phyloP scores from a whole-genome alignment of 2,888 invertebrate genomes.

The Oscheius myriophilus region DNA sequence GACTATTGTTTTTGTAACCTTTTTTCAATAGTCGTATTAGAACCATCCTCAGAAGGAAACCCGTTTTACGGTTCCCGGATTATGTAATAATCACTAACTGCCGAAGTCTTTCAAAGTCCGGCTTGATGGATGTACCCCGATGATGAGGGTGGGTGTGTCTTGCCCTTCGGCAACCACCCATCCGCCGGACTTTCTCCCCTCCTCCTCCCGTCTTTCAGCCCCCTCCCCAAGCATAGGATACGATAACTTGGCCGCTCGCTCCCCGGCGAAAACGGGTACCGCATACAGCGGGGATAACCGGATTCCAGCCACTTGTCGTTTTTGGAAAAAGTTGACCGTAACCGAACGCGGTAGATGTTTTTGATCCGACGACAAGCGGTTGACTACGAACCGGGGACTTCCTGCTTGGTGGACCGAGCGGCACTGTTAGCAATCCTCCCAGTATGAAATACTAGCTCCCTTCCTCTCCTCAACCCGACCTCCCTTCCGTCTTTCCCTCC shows the following conservation, averaged over 20 bases:
- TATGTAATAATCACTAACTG: conserved; percentile 34
- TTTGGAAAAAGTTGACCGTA: too few species aligned
- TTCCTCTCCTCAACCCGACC: conserved; percentile 12
- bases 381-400: background rate
- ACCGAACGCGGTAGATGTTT: too few species aligned
- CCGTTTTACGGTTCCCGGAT: conserved; percentile 26
- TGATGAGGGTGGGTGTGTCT: conserved; percentile 8
- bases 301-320: background rate
- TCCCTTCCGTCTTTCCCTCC: conserved; percentile 16
- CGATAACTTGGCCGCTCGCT: conserved; percentile 27
- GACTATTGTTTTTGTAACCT: too few species aligned
- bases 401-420: conserved; percentile 31
- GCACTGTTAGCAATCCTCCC: conserved; percentile 21
- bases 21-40: too few species aligned
- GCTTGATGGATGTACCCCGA: conserved; percentile 33
- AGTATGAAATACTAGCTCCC: conserved; percentile 1
- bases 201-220: conserved; percentile 4
- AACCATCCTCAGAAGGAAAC: conserved; percentile 22
- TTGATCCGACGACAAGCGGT: too few species aligned
- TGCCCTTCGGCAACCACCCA: conserved; percentile 5
- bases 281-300: conserved; percentile 24
- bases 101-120: conserved; percentile 31
- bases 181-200: conserved; percentile 21
- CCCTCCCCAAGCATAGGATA: conserved; percentile 12
- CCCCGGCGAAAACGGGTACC: conserved; percentile 36